Evolutionary conservation across 92 coral and sea anemone species (phyloP).

Genomic region (Epizoanthus stellaris): DNA sequence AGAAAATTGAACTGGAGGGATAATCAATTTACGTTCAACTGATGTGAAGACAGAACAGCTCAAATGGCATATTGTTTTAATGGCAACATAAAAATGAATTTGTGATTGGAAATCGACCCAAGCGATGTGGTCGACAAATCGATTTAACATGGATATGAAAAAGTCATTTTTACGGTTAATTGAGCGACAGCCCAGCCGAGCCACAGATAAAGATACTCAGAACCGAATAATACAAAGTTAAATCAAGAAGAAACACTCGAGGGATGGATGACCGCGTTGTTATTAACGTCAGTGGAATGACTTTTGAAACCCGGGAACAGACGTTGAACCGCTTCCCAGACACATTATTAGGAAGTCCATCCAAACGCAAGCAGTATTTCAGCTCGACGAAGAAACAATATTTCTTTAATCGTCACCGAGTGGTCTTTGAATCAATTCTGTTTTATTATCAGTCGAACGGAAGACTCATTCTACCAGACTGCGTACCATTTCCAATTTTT

Average conservation of each 20-base stretch:
- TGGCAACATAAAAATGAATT: constrained; percentile 31
- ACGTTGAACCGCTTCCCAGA: constrained; percentile 88
- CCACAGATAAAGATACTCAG: constrained; percentile 25
- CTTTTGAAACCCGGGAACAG: constrained; percentile 82
- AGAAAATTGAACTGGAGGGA: neutral
- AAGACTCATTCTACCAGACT: constrained; percentile 87
- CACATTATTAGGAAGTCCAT: constrained; percentile 88
- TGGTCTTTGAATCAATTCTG: constrained; percentile 89
- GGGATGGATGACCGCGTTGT: constrained; percentile 83
- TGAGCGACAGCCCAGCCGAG: neutral
- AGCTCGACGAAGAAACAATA: constrained; percentile 69
- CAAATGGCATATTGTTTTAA: constrained; percentile 13
- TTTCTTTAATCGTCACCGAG: constrained; percentile 93
- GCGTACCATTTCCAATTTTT: constrained; percentile 83
- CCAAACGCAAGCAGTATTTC: constrained; percentile 76
- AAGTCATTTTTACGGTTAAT: constrained; percentile 26
- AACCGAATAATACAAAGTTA: neutral
- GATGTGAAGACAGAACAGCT: neutral
- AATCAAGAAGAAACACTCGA: neutral
- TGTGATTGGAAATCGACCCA: constrained; percentile 22
- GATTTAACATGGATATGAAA: constrained; percentile 19
- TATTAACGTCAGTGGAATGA: constrained; percentile 94
- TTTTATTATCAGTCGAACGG: constrained; percentile 96
- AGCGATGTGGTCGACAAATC: constrained; percentile 27
- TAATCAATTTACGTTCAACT: neutral